These are phyloP conservation scores for Callionymus lyra DNA, from an alignment of 2,113 vertebrate genomes.

Conservation along the genomic window DNA sequence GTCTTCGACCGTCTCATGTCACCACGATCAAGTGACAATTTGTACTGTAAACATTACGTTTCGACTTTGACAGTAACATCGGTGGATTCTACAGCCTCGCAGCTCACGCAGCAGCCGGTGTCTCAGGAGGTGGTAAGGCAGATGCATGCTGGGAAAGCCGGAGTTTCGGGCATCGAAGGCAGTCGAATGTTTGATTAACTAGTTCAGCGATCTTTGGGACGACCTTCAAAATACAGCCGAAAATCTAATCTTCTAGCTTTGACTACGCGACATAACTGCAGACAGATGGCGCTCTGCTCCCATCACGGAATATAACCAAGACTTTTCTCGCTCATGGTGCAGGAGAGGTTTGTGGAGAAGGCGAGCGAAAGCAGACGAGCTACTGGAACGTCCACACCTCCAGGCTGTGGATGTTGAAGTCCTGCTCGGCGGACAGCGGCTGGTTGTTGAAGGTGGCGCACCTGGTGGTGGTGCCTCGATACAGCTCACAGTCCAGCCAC, in stretches of 20 bases:
- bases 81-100: conserved; percentile 4
- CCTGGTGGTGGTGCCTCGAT: conserved; percentile 84
- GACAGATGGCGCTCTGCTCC: neutral
- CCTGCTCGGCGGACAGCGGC: conserved; percentile 83
- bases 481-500: conserved; percentile 92
- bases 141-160: too few relatives aligned
- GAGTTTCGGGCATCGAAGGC: too few relatives aligned
- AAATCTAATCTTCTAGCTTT: neutral
- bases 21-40: neutral
- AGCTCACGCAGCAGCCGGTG: neutral
- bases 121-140: too few relatives aligned
- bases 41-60: neutral
- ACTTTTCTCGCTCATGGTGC: conserved; percentile 19
- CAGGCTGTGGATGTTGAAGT: conserved; percentile 91
- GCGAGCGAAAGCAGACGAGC: conserved; percentile 33
- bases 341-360: conserved; percentile 9
- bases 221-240: conserved; percentile 2
- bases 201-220: neutral
- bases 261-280: conserved; percentile 4
- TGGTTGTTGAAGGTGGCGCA: conserved; percentile 95
- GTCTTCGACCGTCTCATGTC: too few relatives aligned
- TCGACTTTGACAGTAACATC: conserved; percentile 2
- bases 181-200: too few relatives aligned
- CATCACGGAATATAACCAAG: conserved; percentile 10
- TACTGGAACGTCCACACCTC: conserved; percentile 96